These are phyloP conservation scores for Aspiorhynchus laticeps DNA, from an alignment of 2,113 vertebrate genomes.

Conservation along the genomic window DNA sequence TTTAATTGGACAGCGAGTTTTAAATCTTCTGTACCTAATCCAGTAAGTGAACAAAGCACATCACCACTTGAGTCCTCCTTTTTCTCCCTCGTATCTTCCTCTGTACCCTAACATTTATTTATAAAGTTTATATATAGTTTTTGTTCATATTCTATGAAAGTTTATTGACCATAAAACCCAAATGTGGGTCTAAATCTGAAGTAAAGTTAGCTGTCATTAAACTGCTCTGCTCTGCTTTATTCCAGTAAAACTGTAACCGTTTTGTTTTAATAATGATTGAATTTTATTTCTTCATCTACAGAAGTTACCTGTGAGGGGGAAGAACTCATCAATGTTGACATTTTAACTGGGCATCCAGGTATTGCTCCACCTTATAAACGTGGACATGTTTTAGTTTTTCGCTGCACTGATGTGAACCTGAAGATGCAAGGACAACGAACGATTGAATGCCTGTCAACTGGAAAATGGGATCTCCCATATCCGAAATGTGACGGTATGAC, in stretches of 20 bases:
- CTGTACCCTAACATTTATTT: not conserved
- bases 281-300: not conserved
- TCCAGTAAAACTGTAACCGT: not conserved
- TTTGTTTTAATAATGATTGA: not conserved
- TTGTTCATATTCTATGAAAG: not conserved
- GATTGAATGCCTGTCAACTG: slow-evolving; percentile 73
- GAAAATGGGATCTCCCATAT: slow-evolving; percentile 71
- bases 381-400: slow-evolving; percentile 75
- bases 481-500: slow-evolving; percentile 80
- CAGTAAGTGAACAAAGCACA: no score
- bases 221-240: not conserved
- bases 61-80: no score
- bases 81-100: no score
- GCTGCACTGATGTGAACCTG: slow-evolving; percentile 63
- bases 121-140: not conserved
- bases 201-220: not conserved
- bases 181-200: not conserved
- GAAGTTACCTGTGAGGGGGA: slow-evolving; percentile 1
- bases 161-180: not conserved
- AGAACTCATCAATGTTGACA: slow-evolving; percentile 12
- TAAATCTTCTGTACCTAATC: no score
- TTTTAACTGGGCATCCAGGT: slow-evolving; percentile 15
- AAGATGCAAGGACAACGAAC: slow-evolving; percentile 62
- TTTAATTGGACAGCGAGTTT: no score
- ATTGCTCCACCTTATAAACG: slow-evolving; percentile 48